Percentiles rank a stretch among this genome's conserved stretches.
Conservation (phyloP, 2,113 vertebrate genomes). For the Prolemur simus region DNA sequence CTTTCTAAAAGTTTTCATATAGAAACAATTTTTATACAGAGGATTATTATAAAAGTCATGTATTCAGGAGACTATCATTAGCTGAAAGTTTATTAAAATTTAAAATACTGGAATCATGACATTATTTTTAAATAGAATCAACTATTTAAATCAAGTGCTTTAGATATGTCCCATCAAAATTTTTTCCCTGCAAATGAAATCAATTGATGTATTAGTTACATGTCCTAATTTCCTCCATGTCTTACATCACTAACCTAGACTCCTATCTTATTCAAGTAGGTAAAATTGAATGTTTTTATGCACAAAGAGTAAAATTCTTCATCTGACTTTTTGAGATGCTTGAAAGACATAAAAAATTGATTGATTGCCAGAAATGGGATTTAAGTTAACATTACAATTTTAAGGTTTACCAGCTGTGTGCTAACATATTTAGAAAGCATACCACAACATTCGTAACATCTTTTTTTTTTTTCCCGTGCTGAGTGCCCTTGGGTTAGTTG, state of each 20-base stretch:
- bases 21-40: background rate
- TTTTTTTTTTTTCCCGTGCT: background rate
- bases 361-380: conserved; percentile 58
- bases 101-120: conserved; percentile 17
- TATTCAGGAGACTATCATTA: background rate
- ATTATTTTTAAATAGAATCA: conserved; percentile 33
- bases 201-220: background rate
- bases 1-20: background rate
- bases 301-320: conserved; percentile 64
- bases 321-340: conserved; percentile 74
- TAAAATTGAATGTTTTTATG: conserved; percentile 12
- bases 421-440: conserved; percentile 52
- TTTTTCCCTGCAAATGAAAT: conserved; percentile 6
- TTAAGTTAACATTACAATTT: conserved; percentile 75
- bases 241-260: conserved; percentile 24
- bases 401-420: conserved; percentile 71
- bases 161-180: background rate
- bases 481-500: background rate
- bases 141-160: conserved; percentile 24
- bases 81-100: conserved; percentile 42
- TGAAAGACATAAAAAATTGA: conserved; percentile 73
- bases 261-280: background rate
- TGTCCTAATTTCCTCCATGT: background rate
- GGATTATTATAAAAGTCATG: background rate
- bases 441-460: conserved; percentile 27